Percentiles rank a stretch among this genome's conserved stretches.
phyloP scores from a whole-genome alignment of 2,113 vertebrate genomes.

The Carlito syrichta region DNA sequence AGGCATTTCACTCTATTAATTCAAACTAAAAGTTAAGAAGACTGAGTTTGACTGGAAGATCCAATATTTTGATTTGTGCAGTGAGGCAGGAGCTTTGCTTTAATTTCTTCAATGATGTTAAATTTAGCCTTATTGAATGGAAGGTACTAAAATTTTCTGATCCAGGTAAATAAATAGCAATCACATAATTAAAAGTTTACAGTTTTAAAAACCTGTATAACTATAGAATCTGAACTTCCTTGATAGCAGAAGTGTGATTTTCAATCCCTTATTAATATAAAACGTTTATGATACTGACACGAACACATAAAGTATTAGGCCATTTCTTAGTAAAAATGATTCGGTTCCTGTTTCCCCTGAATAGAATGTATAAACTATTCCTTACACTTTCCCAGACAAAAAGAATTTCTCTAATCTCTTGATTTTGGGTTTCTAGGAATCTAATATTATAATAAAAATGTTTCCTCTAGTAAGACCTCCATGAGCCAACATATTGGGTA shows the following conservation, averaged over 20 bases:
- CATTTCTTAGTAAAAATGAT: background rate
- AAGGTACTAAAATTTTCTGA: background rate
- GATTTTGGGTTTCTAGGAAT: background rate
- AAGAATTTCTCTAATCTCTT: background rate
- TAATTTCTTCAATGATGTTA: slow-evolving; percentile 16
- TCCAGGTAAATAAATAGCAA: background rate
- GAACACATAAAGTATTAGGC: background rate
- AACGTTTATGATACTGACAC: background rate
- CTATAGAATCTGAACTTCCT: background rate
- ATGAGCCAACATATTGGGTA: background rate
- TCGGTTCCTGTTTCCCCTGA: background rate
- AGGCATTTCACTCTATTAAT: slow-evolving; percentile 17
- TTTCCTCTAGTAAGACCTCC: background rate
- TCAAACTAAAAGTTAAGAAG: background rate
- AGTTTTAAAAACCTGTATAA: background rate
- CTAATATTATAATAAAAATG: background rate
- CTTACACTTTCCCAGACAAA: background rate
- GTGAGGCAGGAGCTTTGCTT: background rate
- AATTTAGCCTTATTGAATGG: background rate
- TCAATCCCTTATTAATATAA: background rate
- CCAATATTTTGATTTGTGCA: background rate
- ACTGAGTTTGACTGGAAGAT: background rate
- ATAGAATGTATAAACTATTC: background rate
- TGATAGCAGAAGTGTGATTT: background rate
- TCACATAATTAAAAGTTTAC: background rate